Evolutionary conservation across 2,888 invertebrate genomes (phyloP).

Genomic region (Schrankia costaestrigalis): DNA sequence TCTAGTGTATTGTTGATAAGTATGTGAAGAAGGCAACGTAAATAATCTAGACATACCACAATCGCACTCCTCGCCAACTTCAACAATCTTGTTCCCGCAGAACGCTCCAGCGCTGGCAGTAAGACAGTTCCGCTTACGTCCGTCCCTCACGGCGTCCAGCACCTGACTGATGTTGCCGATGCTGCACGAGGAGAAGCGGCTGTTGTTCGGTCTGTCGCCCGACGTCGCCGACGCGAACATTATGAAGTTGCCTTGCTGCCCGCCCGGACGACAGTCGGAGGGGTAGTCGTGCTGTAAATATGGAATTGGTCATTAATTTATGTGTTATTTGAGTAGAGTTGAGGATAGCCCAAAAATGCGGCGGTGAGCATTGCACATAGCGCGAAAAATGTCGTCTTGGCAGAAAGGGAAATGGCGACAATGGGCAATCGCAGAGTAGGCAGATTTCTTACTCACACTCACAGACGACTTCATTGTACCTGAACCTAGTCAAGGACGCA

Average conservation of each 20-base stretch:
- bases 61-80: constrained; percentile 98
- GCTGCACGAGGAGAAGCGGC: constrained; percentile 97
- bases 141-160: constrained; percentile 93
- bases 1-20: no score
- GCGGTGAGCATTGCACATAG: no score
- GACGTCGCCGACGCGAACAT: constrained; percentile 99
- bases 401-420: no score
- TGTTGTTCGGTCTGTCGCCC: constrained; percentile 98
- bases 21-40: neutral
- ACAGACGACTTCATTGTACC: no score
- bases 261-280: constrained; percentile 93
- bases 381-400: no score
- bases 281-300: constrained; percentile 94
- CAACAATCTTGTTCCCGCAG: constrained; percentile 99
- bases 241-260: constrained; percentile 96
- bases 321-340: no score
- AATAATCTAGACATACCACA: constrained; percentile 78
- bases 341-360: no score
- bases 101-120: constrained; percentile 94
- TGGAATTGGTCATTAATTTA: no score
- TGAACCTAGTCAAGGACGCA: no score
- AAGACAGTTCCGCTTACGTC: constrained; percentile 96
- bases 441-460: no score
- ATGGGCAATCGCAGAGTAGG: no score
- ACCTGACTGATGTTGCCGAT: constrained; percentile 97